phyloP scores from a whole-genome alignment of 2,113 vertebrate species.

The Polypterus bichir region DNA sequence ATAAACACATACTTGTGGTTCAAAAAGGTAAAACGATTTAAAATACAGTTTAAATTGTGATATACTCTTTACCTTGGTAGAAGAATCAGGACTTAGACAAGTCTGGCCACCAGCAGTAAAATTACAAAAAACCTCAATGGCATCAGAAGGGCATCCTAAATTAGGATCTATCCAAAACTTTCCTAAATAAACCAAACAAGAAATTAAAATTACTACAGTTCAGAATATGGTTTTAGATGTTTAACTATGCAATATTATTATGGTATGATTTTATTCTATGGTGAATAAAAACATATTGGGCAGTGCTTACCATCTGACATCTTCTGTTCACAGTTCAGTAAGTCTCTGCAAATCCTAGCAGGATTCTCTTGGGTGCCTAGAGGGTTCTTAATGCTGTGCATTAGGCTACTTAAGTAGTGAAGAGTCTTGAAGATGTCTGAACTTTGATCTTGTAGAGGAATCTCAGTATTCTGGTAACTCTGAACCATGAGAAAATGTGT shows the following conservation, averaged over 20 bases:
- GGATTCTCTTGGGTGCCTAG: conserved; percentile 82
- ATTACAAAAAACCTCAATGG: conserved; percentile 93
- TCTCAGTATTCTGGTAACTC: conserved; percentile 83
- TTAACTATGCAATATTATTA: neutral
- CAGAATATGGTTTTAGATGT: no score
- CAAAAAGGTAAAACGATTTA: neutral
- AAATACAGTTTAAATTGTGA: neutral
- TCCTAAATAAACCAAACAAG: conserved; percentile 44
- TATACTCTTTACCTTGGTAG: conserved; percentile 62
- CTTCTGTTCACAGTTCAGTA: conserved; percentile 74
- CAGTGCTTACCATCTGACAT: conserved; percentile 67
- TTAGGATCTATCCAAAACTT: conserved; percentile 97
- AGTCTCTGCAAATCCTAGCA: conserved; percentile 83
- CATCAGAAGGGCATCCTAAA: conserved; percentile 85
- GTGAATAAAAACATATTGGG: neutral
- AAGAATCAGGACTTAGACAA: conserved; percentile 68
- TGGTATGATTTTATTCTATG: neutral
- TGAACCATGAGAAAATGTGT: conserved; percentile 32
- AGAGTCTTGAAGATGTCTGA: conserved; percentile 81
- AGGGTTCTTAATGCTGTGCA: conserved; percentile 80
- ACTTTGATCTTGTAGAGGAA: conserved; percentile 58
- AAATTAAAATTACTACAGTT: neutral
- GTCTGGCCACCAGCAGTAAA: conserved; percentile 94
- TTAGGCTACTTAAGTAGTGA: conserved; percentile 72
- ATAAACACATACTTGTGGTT: neutral